phyloP scores from a whole-genome alignment of 2,797 vertebrate genomes.

The Dendrocincla tyrannina region DNA sequence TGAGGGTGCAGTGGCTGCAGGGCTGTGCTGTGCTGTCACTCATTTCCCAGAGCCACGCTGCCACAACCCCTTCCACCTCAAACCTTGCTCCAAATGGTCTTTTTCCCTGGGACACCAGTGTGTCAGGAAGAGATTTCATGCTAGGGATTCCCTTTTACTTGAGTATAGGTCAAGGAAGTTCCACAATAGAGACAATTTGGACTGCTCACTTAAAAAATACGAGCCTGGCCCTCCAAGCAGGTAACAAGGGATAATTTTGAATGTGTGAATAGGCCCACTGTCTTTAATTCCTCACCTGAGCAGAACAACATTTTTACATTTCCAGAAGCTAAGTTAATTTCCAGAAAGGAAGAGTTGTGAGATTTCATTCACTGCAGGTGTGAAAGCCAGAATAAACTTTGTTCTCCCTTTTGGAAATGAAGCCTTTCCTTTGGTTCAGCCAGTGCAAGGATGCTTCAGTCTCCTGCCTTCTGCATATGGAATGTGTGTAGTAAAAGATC shows the following conservation, averaged over 20 bases:
- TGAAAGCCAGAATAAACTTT: background rate
- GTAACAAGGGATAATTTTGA: background rate
- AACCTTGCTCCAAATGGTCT: background rate
- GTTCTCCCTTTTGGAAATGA: background rate
- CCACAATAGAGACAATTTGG: background rate
- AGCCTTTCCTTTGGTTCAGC: background rate
- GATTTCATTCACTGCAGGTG: background rate
- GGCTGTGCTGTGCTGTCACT: background rate
- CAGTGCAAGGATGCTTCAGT: background rate
- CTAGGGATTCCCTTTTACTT: background rate
- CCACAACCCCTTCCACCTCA: background rate
- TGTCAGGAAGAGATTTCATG: background rate
- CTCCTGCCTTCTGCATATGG: background rate
- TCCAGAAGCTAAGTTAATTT: background rate
- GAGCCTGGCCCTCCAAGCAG: background rate
- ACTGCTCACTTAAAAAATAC: background rate
- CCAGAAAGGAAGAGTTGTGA: background rate
- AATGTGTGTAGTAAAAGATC: background rate
- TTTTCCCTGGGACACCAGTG: background rate
- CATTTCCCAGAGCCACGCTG: accelerated
- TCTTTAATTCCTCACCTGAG: background rate
- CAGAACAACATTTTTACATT: background rate
- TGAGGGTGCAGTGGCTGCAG: accelerated
- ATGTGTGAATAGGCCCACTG: background rate
- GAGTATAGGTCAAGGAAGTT: background rate